Conservation (phyloP, 2,113 vertebrate genomes). For the Triplophysa siluroides region DNA sequence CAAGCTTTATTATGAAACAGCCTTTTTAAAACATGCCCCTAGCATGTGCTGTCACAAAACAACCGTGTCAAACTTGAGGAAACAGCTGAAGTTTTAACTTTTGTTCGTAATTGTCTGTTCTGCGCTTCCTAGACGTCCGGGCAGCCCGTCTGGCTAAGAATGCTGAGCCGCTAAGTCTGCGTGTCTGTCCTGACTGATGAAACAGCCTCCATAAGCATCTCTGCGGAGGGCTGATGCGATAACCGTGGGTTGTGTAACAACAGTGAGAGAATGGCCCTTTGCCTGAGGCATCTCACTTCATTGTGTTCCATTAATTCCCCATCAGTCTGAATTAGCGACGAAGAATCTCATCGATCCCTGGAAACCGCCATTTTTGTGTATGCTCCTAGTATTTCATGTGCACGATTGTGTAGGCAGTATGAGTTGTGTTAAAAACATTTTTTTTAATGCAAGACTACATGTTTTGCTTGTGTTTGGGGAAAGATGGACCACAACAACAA, state of each 20-base stretch:
- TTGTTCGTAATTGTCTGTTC: constrained; percentile 14
- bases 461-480: neutral
- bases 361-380: constrained; percentile 20
- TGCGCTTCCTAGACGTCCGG: constrained; percentile 32
- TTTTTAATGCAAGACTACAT: neutral
- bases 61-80: constrained; percentile 26
- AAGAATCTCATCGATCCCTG: constrained; percentile 36
- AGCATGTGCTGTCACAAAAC: constrained; percentile 25
- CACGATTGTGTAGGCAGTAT: constrained; percentile 7
- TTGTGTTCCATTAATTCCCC: constrained; percentile 50
- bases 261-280: constrained; percentile 27
- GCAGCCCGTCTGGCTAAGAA: constrained; percentile 7
- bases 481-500: neutral
- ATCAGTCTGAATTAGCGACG: constrained; percentile 47
- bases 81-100: constrained; percentile 28
- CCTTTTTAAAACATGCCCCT: constrained; percentile 12
- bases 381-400: constrained; percentile 31
- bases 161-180: constrained; percentile 35
- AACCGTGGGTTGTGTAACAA: constrained; percentile 38
- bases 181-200: constrained; percentile 28
- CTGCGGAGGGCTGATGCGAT: constrained; percentile 3
- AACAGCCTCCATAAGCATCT: constrained; percentile 32
- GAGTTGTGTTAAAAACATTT: neutral
- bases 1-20: constrained; percentile 40
- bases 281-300: constrained; percentile 26